phyloP scores from a whole-genome alignment of 1,140 invertebrate genomes.

The Caenorhabditis brenneri region DNA sequence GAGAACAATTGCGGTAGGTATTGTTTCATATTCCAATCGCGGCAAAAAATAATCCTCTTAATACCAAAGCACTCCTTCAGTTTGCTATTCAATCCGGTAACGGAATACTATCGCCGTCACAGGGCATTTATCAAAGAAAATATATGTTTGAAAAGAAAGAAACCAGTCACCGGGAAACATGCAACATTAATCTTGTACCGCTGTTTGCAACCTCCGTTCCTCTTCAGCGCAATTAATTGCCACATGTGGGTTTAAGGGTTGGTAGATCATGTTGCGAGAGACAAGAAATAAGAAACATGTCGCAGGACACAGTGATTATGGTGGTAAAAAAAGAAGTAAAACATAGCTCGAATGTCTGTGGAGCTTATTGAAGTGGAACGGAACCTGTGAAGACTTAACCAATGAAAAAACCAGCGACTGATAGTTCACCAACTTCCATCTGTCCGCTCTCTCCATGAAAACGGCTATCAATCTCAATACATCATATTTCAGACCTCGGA shows the following conservation, averaged over 20 bases:
- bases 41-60: not conserved
- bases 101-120: not conserved
- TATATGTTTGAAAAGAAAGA: not conserved
- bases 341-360: too few species aligned
- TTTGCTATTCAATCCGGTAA: not conserved
- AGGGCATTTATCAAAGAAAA: not conserved
- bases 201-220: not conserved
- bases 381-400: too few species aligned
- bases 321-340: too few species aligned
- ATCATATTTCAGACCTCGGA: not conserved
- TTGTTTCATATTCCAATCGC: too few species aligned
- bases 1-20: conserved; percentile 22
- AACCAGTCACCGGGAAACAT: not conserved
- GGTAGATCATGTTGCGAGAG: not conserved
- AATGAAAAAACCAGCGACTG: too few species aligned
- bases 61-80: too few species aligned
- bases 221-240: too few species aligned
- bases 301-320: too few species aligned
- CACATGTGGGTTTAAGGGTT: not conserved
- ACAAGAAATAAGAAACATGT: not conserved
- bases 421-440: too few species aligned
- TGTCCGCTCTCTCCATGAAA: not conserved
- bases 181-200: not conserved
- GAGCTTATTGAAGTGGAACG: too few species aligned
- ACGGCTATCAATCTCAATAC: too few species aligned